Conservation (phyloP, 2,113 vertebrate genomes). For the Hippocampus mohnikei region DNA sequence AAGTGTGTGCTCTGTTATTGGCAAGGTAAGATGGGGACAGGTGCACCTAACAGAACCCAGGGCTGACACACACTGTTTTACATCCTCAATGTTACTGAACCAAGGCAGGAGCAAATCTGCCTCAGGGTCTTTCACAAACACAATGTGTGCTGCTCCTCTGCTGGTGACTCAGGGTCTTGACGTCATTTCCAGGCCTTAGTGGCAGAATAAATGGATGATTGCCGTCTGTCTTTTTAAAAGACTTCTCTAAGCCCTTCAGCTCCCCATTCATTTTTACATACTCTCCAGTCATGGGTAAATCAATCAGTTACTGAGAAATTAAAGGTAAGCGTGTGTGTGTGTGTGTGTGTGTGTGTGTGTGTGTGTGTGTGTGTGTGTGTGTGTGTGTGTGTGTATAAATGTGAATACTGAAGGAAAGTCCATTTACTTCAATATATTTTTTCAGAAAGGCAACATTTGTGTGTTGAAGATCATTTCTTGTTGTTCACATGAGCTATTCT, state of each 20-base stretch:
- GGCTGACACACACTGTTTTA: neutral
- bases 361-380: too few relatives aligned
- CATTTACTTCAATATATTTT: too few relatives aligned
- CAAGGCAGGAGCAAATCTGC: neutral
- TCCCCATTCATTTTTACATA: conserved; percentile 51
- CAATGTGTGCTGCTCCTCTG: conserved; percentile 40
- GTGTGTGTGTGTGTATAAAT: too few relatives aligned
- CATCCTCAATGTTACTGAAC: neutral
- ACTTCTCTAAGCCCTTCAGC: conserved; percentile 68
- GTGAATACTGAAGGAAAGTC: too few relatives aligned
- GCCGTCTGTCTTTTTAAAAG: conserved; percentile 65
- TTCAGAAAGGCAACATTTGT: too few relatives aligned
- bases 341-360: too few relatives aligned
- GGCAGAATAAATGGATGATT: conserved; percentile 63
- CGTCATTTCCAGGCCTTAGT: conserved; percentile 34
- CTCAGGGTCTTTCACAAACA: neutral
- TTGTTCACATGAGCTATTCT: too few relatives aligned
- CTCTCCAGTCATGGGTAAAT: conserved; percentile 55
- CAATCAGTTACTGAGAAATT: conserved; percentile 37
- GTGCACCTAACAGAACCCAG: neutral
- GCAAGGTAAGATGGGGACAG: neutral
- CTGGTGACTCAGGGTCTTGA: conserved; percentile 51
- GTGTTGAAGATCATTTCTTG: too few relatives aligned
- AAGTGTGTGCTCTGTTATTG: neutral
- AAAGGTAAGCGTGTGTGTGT: neutral